These are phyloP conservation scores for Mantis religiosa DNA, from an alignment of 2,888 invertebrate species.

Conservation along the genomic window DNA sequence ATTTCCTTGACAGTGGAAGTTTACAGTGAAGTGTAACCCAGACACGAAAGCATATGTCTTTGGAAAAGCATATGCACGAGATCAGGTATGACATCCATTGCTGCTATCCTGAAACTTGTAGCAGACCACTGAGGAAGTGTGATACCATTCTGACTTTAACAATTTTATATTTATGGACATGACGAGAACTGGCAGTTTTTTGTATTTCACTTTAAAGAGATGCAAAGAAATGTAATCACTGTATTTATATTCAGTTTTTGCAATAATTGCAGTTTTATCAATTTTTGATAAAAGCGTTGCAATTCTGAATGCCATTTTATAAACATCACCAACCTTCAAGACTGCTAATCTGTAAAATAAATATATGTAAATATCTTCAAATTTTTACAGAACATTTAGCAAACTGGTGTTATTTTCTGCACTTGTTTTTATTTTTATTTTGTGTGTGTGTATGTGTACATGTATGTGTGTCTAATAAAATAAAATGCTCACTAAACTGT, in stretches of 20 bases:
- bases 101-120: neutral
- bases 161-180: neutral
- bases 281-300: too few species aligned
- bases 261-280: neutral
- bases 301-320: neutral
- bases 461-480: neutral
- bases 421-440: too few species aligned
- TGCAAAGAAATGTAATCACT: neutral
- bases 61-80: neutral
- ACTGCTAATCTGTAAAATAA: neutral
- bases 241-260: neutral
- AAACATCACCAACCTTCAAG: neutral
- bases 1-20: conserved; percentile 51
- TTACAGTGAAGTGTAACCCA: neutral
- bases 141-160: neutral
- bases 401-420: too few species aligned
- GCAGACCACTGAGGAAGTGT: neutral
- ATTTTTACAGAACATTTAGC: neutral
- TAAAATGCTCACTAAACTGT: neutral
- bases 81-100: neutral
- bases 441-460: neutral
- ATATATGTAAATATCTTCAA: neutral
- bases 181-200: neutral
- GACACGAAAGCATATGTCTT: neutral
- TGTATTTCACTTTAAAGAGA: neutral